Evolutionary conservation across 2,113 vertebrate genomes (phyloP).

Genomic region (Sterrhoptilus dennistouni): DNA sequence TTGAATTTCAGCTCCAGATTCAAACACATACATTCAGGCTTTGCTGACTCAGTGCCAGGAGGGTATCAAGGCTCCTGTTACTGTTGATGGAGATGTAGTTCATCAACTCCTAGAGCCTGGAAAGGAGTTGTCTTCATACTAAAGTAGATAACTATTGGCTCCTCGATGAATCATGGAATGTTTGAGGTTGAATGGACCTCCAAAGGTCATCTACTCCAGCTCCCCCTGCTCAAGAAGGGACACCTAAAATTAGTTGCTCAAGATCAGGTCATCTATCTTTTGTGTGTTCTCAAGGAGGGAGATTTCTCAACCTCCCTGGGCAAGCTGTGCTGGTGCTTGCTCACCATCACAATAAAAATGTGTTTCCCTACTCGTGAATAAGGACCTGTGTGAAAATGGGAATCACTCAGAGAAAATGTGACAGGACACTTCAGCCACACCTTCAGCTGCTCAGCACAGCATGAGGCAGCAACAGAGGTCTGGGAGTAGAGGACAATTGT

Average conservation of each 20-base stretch:
- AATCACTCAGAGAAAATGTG: background rate
- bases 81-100: background rate
- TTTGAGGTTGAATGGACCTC: background rate
- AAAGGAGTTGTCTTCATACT: background rate
- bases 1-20: background rate
- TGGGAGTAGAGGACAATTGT: fast-evolving
- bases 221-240: background rate
- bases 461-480: background rate
- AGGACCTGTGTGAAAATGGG: background rate
- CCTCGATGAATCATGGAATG: background rate
- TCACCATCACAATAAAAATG: background rate
- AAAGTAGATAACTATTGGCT: background rate
- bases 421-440: background rate
- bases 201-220: background rate
- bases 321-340: background rate
- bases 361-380: background rate
- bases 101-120: background rate
- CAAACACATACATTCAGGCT: background rate
- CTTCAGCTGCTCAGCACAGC: background rate
- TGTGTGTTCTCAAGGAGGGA: background rate
- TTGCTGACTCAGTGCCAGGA: background rate
- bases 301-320: background rate
- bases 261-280: background rate
- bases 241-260: background rate
- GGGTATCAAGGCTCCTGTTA: background rate